Conservation (phyloP, 2,113 vertebrate species). For the Pelvicachromis taeniatus region DNA sequence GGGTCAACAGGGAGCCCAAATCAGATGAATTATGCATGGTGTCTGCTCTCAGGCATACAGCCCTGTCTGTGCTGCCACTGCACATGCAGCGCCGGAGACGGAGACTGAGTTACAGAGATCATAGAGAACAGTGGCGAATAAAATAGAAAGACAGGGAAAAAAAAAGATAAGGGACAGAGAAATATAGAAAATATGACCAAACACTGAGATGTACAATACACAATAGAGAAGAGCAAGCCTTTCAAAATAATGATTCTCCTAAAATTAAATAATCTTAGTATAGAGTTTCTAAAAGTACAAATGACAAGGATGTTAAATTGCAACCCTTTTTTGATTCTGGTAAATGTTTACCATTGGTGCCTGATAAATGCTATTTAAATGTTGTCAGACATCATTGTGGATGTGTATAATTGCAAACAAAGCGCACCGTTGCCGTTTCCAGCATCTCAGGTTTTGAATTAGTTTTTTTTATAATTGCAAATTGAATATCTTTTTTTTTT, state of each 20-base stretch:
- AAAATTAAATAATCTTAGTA: not conserved
- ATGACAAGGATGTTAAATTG: not conserved
- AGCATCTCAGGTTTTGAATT: not conserved
- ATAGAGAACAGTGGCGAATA: not conserved
- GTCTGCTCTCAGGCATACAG: conserved; percentile 56
- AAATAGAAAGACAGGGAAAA: not conserved
- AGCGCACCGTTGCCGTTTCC: not conserved
- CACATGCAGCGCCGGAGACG: conserved; percentile 4
- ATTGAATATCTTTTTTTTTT: not conserved
- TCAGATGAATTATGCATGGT: conserved; percentile 64
- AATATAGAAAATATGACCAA: not conserved
- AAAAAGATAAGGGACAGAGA: not conserved
- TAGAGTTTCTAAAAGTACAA: not conserved
- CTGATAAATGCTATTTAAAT: not conserved
- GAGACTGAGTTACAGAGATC: conserved; percentile 19
- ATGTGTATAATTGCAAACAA: not conserved
- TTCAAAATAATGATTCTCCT: not conserved
- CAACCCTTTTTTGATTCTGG: not conserved
- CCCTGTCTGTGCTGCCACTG: conserved; percentile 51
- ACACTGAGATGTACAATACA: not conserved
- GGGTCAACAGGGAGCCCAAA: conserved; percentile 42
- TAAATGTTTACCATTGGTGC: not conserved
- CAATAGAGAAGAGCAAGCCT: not conserved
- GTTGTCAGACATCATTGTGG: not conserved
- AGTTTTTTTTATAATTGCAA: not conserved